Percentiles rank a stretch among this genome's conserved stretches.
Evolutionary conservation across 2,797 vertebrate species (phyloP).

Genomic region (Phaenicophaeus curvirostris): DNA sequence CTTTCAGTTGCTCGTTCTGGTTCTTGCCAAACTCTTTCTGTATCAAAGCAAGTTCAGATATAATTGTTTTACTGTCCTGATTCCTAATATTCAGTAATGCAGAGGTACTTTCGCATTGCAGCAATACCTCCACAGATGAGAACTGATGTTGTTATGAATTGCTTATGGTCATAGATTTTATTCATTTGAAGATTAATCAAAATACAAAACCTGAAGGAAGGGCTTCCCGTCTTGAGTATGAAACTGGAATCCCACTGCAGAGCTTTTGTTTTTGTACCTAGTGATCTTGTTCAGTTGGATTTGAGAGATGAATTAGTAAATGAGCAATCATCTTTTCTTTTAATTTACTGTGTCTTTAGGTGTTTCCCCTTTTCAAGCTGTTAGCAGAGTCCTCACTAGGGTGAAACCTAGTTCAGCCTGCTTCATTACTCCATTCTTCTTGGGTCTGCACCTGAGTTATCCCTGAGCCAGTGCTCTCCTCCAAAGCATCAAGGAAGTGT

Average conservation of each 20-base stretch:
- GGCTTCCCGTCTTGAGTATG: background rate
- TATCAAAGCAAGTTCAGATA: background rate
- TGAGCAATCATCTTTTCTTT: background rate
- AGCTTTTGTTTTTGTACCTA: background rate
- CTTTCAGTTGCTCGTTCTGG: background rate
- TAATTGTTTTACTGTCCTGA: background rate
- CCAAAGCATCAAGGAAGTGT: background rate
- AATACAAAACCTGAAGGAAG: background rate
- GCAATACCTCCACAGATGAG: background rate
- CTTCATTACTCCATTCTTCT: background rate
- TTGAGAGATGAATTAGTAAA: background rate
- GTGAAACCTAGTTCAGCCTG: background rate
- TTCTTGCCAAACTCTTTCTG: background rate
- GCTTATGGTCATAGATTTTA: background rate
- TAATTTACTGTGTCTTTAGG: background rate
- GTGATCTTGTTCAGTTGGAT: background rate
- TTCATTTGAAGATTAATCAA: background rate
- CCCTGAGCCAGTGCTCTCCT: background rate
- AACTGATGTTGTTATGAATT: background rate
- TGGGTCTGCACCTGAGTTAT: background rate
- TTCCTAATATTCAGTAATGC: background rate
- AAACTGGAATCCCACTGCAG: background rate
- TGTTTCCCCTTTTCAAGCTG: background rate
- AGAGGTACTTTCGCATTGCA: constrained; percentile 27
- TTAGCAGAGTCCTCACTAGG: background rate